Percentiles rank a stretch among this genome's conserved stretches.
Conservation (phyloP, 2,113 vertebrate genomes). For the Rallus limicola region DNA sequence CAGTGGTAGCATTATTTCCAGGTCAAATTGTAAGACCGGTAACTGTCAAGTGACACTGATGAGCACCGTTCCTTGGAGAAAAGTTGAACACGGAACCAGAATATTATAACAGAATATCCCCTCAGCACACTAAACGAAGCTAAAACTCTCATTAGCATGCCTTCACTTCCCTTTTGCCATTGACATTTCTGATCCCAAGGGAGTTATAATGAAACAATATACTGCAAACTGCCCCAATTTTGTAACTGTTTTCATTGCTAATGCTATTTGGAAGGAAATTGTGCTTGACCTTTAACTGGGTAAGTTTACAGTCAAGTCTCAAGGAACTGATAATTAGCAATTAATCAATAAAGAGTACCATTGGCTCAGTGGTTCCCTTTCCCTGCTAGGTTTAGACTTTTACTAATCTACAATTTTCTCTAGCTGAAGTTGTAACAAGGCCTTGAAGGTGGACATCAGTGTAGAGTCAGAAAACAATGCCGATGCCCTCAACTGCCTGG, state of each 20-base stretch:
- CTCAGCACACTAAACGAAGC: not conserved
- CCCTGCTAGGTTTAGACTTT: not conserved
- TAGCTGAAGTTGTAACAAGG: not conserved
- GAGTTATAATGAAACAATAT: not conserved
- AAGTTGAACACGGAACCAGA: not conserved
- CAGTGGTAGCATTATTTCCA: not conserved
- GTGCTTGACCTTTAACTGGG: slow-evolving; percentile 17
- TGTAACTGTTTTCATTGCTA: slow-evolving; percentile 32
- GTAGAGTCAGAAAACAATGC: not conserved
- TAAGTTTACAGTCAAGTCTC: slow-evolving; percentile 2
- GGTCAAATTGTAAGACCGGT: not conserved
- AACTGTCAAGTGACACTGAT: not conserved
- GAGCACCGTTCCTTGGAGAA: not conserved
- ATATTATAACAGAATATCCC: not conserved
- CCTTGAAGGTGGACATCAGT: not conserved
- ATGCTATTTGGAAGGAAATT: slow-evolving; percentile 2
- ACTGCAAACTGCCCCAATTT: not conserved
- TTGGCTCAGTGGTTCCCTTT: not conserved
- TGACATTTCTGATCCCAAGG: slow-evolving; percentile 27
- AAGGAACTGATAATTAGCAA: slow-evolving; percentile 20
- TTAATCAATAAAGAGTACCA: not conserved
- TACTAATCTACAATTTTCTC: not conserved
- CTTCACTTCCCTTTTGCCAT: not conserved
- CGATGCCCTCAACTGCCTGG: not conserved
- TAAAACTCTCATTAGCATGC: not conserved